Base-by-base conservation (phyloP, 2,113 vertebrate genomes). In the Caranx ignobilis region DNA sequence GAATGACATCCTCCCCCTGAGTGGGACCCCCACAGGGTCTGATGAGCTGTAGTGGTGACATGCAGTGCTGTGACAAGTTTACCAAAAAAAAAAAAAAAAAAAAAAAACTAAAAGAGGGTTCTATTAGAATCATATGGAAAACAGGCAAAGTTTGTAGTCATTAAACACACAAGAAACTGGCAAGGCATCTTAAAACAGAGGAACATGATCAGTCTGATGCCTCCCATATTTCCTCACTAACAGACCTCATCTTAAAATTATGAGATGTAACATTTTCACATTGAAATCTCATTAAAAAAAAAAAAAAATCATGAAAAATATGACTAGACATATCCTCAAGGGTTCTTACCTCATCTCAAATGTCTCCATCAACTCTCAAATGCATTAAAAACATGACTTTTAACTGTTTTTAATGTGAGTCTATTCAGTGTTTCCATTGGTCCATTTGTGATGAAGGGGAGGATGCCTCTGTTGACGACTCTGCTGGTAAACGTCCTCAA, bases 1-100 rank as follows among this genome's bases (percentile, higher is more conserved):
- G 43, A 59, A 81, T 52, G 61, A 74, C 62, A 75, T 50, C 32
- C 54, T 75, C 39, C n/a, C 39, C 57, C 26, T n/a, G 19, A 71
- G 55, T 26, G 57, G 52, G 57, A 57, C 26, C 39, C 79, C 73
- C 39, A 26, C 43, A 16, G 61, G 32, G 41, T 35, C 65, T 48
- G 52, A 43, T 47, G 74, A 37, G 52, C 35, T 31, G 6, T 2
- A 26, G 60, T 48, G 48, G 39, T 35, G 41, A 19, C 50, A 59
- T 35, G 79, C 37, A 61, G 41, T 18, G 35, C 19, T 61, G 9
- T 54, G 60, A 32, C 43, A 43, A 52, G n/a, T 64, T 48, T 68
- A 66, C 65, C 50, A 54, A 54, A 54, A 72, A 59, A 72, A 59
- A 75, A 63, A 13, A 13, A 12, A 54, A 54, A 54, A 72, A 59